Base-by-base conservation (phyloP, 2,113 vertebrate species). In the Microcebus ravelobensis region DNA sequence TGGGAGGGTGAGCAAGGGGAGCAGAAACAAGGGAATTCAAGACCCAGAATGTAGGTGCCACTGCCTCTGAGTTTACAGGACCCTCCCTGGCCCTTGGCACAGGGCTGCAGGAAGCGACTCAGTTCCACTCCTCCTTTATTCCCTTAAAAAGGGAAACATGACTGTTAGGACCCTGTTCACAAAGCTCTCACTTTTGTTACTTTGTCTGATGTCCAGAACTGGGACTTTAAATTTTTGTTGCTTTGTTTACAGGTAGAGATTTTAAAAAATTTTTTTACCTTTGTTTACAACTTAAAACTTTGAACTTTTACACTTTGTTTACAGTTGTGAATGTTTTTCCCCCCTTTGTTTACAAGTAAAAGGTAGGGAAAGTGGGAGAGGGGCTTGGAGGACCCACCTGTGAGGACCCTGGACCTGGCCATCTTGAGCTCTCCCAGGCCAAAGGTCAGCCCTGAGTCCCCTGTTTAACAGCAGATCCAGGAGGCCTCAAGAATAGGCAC, bases 171-270 rank as follows among this genome's bases (percentile, higher is more conserved):
- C 93, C 42, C 84, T 91, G 85, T 90, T 94, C 94, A 91, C 84
- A 96, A 94, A 91, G 83, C 61, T 79, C 73, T 82, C 55, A 21
- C 39, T 80, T 91, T 52, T 74, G 20, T 94, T 97, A 87, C 73
- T 97, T 96, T 65, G 20, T 96, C 94, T 92, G 55, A 82, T 68
- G 74, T 95, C 89, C 92, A 83, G 59, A 81, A 92, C 80, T 93
- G 71, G 86, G 79, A 95, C 83, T 97, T 95, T 68, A 89, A 39
- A 67, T 50, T 96, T 97, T 82, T 79, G 57, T 96, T 96, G 93
- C 95, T 96, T 97, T 96, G 96, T 97, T 97, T 97, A 97, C 95
- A 96, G 89, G 45, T 77, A 45, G 74, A 96, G 93, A 85, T 94
- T 94, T 57, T 36, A 50, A 92, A 42, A 39, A 50, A 21, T 2